Evolutionary conservation across 2,888 invertebrate species (phyloP), one percentile per base, ranked within the genome.

Genomic region (Acanthopleura granulata): DNA sequence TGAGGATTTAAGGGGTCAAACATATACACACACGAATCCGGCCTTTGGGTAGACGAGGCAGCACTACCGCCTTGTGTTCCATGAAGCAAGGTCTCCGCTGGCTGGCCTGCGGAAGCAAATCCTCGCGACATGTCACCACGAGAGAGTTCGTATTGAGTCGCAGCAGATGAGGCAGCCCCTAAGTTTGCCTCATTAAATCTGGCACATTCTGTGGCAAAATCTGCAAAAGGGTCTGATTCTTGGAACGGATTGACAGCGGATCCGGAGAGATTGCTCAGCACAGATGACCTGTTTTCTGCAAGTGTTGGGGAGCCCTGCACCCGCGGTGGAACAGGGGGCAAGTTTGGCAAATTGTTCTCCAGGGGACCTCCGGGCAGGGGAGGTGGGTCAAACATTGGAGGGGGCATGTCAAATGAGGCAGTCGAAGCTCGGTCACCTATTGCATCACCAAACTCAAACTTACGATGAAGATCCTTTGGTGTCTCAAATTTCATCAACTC

Each of bases 181-280:
- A 66, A 66, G 25, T 66, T 66, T 22, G 66, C 66, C 66, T 66
- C 66, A 27, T 66, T 66, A 27, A 66, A 66, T 27, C 22, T 18
- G 22, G 22, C 76, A 76, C 81, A 81, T 27, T 78, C 80, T 0
- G 57, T 70, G 18, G 76, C 77, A 78, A 82, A 82, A 27, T 73
- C 77, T 0, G 79, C 74, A 66, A 81, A 81, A 18, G 81, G 81
- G 66, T 82, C 82, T 73, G 71, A 22, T 16, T 76, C 78, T 51
- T 74, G 51, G n/a, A 78, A 78, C 3, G 77, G 72, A 27, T 73
- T 76, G 27, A 72, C 69, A 22, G 61, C 70, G 14, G 79, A 66
- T 66, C 66, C 66, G 3, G 66, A 66, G 4, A 66, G 29, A 27
- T 22, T 66, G 29, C 66, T 66, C 16, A 66, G 15, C 1, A 25